Base-by-base conservation (phyloP, 2,888 invertebrate species). In the Listrodromus nycthemerus region DNA sequence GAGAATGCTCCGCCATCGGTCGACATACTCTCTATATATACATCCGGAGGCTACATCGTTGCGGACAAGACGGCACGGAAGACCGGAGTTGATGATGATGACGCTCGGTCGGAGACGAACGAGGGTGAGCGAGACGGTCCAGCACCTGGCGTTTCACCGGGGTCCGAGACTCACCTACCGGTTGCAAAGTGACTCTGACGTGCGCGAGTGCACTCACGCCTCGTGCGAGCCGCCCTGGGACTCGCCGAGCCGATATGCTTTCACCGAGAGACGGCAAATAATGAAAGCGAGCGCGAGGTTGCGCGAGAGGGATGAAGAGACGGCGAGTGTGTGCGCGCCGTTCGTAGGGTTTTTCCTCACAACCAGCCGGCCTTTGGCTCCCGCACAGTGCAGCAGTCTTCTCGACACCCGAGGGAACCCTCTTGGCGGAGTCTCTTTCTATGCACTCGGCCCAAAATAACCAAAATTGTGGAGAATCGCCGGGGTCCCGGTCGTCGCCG, bases 401-500 rank as follows among this genome's bases (percentile, higher is more conserved):
- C 76, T 67, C 76, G 66, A 76, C 69, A 78, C 70, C 65, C 75
- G 75, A 80, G 58, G 27, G 58, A 61, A 61, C 58, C 67, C 76
- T 67, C 76, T 76, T n/a, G 41, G 67, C 55, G 16, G 41, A 16
- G 55, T n/a, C 1, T 30, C 76, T 48, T 61, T 71, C 41, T 66
- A 61, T 73, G 30, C 66, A 52, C 71, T 71, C 75, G 61, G 50
- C 70, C 76, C 65, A 80, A 83, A 80, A 79, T 77, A 80, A 80
- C 76, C 83, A 83, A 83, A 71, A 83, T 83, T 83, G 61, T 67
- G 66, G 80, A 83, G 63, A 80, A 80, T 67, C 52, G 45, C 52
- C 52, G 69, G 52, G 33, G 48, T 70, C 55, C 13, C 41, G 13
- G 41, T 41, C 37, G 37, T 41, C 41, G 0, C 13, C 41, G 10